Evolutionary conservation across 2,797 vertebrate species (phyloP).

Genomic region (Cossypha caffra): DNA sequence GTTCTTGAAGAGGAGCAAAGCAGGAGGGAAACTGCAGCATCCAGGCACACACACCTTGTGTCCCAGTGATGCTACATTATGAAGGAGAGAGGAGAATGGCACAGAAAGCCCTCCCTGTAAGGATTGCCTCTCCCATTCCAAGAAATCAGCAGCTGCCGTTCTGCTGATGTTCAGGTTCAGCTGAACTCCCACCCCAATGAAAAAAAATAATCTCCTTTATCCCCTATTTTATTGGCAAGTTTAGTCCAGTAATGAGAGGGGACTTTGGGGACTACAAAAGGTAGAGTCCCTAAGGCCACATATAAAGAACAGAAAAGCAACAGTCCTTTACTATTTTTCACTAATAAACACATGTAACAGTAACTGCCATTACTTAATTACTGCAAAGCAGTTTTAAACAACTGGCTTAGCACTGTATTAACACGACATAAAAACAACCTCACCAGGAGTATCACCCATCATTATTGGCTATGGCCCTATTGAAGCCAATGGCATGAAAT

Average conservation of each 20-base stretch:
- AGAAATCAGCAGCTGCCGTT: background rate
- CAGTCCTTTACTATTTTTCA: conserved; percentile 33
- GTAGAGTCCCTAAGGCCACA: background rate
- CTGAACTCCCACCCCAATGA: background rate
- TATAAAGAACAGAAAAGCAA: conserved; percentile 49
- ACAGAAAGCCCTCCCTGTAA: background rate
- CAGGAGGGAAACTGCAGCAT: background rate
- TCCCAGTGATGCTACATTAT: fast-evolving
- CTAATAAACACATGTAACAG: conserved; percentile 56
- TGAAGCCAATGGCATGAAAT: conserved; percentile 44
- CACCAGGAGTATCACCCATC: conserved; percentile 14
- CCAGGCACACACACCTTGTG: background rate
- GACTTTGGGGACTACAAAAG: conserved; percentile 50
- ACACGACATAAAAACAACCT: conserved; percentile 58
- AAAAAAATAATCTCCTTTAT: background rate
- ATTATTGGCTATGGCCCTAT: conserved; percentile 15
- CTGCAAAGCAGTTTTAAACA: conserved; percentile 64
- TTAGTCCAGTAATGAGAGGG: conserved; percentile 20
- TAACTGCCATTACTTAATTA: conserved; percentile 62
- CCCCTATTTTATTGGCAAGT: conserved; percentile 29
- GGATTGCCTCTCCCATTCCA: background rate
- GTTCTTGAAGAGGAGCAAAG: background rate
- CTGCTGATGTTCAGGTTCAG: conserved; percentile 9
- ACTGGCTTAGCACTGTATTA: conserved; percentile 68
- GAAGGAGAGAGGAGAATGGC: background rate